A percentile compares a stretch with the other conserved stretches of the same genome.
Evolutionary conservation across 2,113 vertebrate genomes (phyloP).

Genomic region (Chloroceryle aenea): DNA sequence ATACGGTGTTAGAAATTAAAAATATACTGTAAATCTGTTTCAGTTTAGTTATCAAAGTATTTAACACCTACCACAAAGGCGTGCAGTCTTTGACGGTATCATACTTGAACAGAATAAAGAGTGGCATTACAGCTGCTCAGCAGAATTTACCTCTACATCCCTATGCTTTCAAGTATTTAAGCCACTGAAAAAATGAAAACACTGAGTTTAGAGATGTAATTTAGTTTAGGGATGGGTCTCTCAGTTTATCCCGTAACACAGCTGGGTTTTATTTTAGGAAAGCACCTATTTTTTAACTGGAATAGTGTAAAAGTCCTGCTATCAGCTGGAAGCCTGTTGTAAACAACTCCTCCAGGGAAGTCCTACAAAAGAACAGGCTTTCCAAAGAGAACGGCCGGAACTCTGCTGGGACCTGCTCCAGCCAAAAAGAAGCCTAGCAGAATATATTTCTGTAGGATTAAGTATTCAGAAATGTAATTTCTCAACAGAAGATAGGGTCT

Average conservation of each 20-base stretch:
- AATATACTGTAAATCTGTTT: background rate
- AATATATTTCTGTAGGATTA: background rate
- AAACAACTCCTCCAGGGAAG: background rate
- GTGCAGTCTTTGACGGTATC: accelerated
- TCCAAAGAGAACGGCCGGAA: accelerated
- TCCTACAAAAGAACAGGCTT: background rate
- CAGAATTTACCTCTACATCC: background rate
- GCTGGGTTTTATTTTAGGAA: background rate
- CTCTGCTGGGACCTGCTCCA: accelerated
- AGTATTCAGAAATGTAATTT: background rate
- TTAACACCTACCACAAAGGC: background rate
- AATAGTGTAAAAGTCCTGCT: background rate
- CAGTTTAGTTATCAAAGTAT: background rate
- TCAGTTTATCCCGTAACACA: background rate
- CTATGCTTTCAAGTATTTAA: background rate
- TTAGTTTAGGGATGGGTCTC: background rate
- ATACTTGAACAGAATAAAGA: background rate
- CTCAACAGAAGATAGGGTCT: accelerated
- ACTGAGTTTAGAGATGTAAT: background rate
- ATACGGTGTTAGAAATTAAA: background rate
- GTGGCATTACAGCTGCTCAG: accelerated
- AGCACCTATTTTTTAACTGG: background rate
- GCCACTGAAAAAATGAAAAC: background rate
- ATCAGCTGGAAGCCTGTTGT: background rate
- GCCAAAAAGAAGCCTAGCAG: background rate